phyloP scores from a whole-genome alignment of 2,113 vertebrate species.

The Saguinus midas region DNA sequence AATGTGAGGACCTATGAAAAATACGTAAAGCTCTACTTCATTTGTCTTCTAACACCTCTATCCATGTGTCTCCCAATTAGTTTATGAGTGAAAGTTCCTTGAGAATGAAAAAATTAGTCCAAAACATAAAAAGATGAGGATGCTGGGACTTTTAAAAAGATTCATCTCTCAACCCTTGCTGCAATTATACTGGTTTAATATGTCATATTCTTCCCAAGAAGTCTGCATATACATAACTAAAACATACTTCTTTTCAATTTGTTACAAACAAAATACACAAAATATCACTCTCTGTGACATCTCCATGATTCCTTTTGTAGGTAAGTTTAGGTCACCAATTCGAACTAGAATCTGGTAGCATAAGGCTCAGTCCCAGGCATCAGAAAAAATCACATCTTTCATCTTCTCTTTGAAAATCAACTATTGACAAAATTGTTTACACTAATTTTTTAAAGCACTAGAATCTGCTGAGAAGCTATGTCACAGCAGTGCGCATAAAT shows the following conservation, averaged over 20 bases:
- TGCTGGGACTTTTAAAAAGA: background rate
- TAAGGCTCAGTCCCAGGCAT: background rate
- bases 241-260: background rate
- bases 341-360: background rate
- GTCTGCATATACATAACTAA: background rate
- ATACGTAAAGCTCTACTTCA: background rate
- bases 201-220: background rate
- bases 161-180: background rate
- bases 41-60: background rate
- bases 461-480: background rate
- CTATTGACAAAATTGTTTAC: background rate
- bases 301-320: background rate
- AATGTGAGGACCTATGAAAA: background rate
- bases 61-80: background rate
- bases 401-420: background rate
- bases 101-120: background rate
- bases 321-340: background rate
- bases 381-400: background rate
- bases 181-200: background rate
- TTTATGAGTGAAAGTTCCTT: background rate
- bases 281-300: background rate
- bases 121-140: background rate
- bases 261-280: background rate
- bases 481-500: background rate
- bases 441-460: background rate